Evolutionary conservation across 1,140 invertebrate species (phyloP).

Genomic region (Bactericera cockerelli): DNA sequence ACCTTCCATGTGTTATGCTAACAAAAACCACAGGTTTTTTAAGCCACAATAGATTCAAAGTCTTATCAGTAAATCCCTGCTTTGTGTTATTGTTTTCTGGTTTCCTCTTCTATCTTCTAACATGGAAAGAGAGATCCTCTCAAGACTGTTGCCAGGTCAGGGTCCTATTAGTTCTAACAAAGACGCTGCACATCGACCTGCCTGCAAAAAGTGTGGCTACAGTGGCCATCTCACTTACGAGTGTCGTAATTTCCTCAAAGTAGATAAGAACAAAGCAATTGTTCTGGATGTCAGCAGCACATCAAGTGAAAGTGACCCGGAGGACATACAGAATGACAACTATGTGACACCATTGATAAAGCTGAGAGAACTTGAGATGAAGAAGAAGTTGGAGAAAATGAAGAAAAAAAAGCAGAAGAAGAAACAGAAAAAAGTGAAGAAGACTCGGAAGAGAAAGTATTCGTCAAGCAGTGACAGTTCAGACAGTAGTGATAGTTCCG

Average conservation of each 20-base stretch:
- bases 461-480: slow-evolving; percentile 25
- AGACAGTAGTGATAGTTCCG: slow-evolving; percentile 21
- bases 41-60: too few species aligned
- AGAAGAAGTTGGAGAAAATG: slow-evolving; percentile 35
- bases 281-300: slow-evolving; percentile 90
- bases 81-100: too few species aligned
- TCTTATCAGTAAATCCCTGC: too few species aligned
- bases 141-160: background rate
- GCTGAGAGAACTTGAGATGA: slow-evolving; percentile 55
- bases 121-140: background rate
- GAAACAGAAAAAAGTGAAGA: slow-evolving; percentile 29
- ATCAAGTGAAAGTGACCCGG: slow-evolving; percentile 64
- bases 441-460: slow-evolving; percentile 18
- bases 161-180: background rate
- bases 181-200: slow-evolving; percentile 36
- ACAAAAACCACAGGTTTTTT: too few species aligned
- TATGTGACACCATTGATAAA: slow-evolving; percentile 66
- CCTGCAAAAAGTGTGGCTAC: slow-evolving; percentile 88
- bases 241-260: slow-evolving; percentile 88
- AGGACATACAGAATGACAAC: slow-evolving; percentile 33
- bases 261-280: slow-evolving; percentile 73
- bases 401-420: slow-evolving; percentile 34
- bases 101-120: too few species aligned
- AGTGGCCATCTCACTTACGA: slow-evolving; percentile 91
- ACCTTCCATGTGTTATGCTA: too few species aligned